Percentiles rank a stretch among this genome's conserved stretches.
These are phyloP conservation scores for Centropus bengalensis DNA, from an alignment of 2,113 vertebrate species.

Conservation along the genomic window DNA sequence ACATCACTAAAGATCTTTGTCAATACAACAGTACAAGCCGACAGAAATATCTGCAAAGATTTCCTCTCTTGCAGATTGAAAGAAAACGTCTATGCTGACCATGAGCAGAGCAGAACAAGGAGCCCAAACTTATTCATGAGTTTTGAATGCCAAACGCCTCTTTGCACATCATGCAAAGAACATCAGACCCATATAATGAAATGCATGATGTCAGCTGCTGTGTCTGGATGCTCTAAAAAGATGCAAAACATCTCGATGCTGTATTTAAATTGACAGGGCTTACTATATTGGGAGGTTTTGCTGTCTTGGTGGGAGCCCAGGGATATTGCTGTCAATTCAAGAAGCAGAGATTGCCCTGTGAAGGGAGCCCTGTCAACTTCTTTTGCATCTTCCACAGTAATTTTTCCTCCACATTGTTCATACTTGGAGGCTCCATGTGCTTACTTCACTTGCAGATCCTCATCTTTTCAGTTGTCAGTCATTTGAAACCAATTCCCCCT, in stretches of 20 bases:
- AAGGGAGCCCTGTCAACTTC: slow-evolving; percentile 37
- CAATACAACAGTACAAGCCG: background rate
- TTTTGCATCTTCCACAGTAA: slow-evolving; percentile 10
- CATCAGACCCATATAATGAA: slow-evolving; percentile 54
- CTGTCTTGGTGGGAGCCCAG: slow-evolving; percentile 38
- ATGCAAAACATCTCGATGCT: slow-evolving; percentile 26
- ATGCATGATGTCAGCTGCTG: slow-evolving; percentile 57
- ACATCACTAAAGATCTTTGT: background rate
- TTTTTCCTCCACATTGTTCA: background rate
- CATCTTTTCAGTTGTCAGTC: background rate
- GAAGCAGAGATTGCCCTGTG: background rate
- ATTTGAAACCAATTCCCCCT: background rate
- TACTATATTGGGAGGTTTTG: slow-evolving; percentile 61
- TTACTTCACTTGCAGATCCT: background rate
- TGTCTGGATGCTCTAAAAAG: slow-evolving; percentile 26
- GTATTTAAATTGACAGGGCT: slow-evolving; percentile 63
- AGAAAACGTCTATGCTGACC: background rate
- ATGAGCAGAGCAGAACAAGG: background rate
- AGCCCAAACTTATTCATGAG: slow-evolving; percentile 3
- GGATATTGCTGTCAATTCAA: slow-evolving; percentile 54
- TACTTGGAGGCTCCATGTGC: background rate
- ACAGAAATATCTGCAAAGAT: background rate
- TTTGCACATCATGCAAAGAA: background rate
- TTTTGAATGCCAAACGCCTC: slow-evolving; percentile 22
- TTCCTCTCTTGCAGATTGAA: background rate